Evolutionary conservation across 2,888 invertebrate genomes (phyloP), one percentile per base, ranked within the genome.

Genomic region (Resseliella maxima): DNA sequence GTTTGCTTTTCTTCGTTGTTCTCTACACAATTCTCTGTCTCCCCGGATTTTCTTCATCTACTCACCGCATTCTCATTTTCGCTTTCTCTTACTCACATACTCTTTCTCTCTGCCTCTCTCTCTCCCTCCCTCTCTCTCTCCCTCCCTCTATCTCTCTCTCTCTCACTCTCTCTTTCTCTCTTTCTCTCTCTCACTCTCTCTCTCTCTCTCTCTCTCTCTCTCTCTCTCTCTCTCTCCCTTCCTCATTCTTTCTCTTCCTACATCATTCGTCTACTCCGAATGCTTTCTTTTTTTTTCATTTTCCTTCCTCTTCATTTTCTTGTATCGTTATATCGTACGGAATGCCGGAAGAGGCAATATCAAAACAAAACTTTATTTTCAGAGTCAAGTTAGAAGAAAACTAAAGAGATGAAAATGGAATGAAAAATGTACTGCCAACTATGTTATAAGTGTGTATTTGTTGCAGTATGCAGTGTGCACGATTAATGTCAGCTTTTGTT

Each of bases 321-420:
- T 41, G 41, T 41, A 41, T 41, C 41, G 41, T 50, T 50, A 12
- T n/a, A 12, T 59, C 59, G 59, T 24, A 59, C 59, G 15, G 59
- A 59, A 27, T 24, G 59, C 59, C 59, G 59, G 59, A 59, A 59
- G 27, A 59, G 59, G 59, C 59, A 59, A 59, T 59, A 59, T 59
- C 59, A 59, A 59, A 59, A 59, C 59, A 59, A 59, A 59, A 59
- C 59, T 59, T 59, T 27, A 59, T 59, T 59, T 12, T 59, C 59
- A 24, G 59, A n/a, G 24, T 24, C 24, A 12, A 24, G 46, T 24
- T 24, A 6, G 27, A 59, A n/a, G 59, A 59, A 59, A 59, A 59
- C 59, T 59, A 27, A 59, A 59, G 59, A 24, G 59, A n/a, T 59
- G 59, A 59, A 24, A 8, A 50, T 41, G 5, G 59, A 59, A 59